These are phyloP conservation scores for Melinaea menophilus DNA, from an alignment of 2,888 invertebrate species.

Conservation along the genomic window DNA sequence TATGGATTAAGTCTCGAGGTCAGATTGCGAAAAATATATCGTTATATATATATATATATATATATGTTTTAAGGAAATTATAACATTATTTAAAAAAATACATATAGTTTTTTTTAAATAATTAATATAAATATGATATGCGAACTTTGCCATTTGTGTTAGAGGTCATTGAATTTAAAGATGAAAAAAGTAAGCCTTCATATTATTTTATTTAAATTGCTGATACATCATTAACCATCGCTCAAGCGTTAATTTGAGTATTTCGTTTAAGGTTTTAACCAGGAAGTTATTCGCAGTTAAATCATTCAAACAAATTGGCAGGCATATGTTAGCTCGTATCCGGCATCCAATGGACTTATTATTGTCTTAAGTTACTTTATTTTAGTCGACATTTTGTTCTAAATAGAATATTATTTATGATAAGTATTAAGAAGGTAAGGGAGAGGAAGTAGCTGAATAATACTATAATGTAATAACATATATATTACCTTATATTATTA, in stretches of 20 bases:
- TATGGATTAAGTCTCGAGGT: constrained; percentile 50
- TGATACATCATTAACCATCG: constrained; percentile 15
- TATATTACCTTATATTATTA: too few species aligned
- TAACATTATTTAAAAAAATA: not conserved
- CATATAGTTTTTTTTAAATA: not conserved
- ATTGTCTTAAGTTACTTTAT: constrained; percentile 28
- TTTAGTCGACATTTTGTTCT: not conserved
- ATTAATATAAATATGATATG: not conserved
- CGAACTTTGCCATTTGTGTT: constrained; percentile 6
- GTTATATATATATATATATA: too few species aligned
- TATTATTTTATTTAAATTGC: constrained; percentile 4
- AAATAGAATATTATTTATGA: too few species aligned
- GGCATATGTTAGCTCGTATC: constrained; percentile 23
- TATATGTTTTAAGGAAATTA: not conserved
- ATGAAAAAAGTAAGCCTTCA: constrained; percentile 12
- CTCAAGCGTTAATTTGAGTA: constrained; percentile 22
- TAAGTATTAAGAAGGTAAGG: too few species aligned
- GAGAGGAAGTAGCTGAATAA: too few species aligned
- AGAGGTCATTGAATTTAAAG: constrained; percentile 12
- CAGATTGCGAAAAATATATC: constrained; percentile 14
- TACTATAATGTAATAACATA: too few species aligned
- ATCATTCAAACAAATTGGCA: constrained; percentile 25
- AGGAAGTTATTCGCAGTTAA: constrained; percentile 23
- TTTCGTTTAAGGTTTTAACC: constrained; percentile 17
- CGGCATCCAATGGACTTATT: constrained; percentile 20